A percentile compares a stretch with the other conserved stretches of the same genome.
Conservation (phyloP, 2,113 vertebrate species). For the Petrocephalus zakoni region DNA sequence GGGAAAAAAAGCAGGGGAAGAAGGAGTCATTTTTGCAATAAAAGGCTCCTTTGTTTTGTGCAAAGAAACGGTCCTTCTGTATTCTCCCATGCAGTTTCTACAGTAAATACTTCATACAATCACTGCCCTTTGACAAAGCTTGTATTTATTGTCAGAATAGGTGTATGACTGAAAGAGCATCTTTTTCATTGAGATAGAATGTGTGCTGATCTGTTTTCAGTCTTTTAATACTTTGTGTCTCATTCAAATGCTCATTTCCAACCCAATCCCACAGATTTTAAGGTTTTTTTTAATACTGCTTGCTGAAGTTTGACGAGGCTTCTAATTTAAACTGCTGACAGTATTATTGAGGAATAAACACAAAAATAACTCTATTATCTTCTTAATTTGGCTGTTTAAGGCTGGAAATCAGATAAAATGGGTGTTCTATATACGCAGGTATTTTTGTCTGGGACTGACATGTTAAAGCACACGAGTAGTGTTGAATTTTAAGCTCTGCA, state of each 20-base stretch:
- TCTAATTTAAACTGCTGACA: neutral
- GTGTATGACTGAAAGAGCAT: neutral
- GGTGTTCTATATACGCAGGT: neutral
- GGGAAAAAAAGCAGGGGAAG: slow-evolving; percentile 13
- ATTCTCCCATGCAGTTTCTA: slow-evolving; percentile 25
- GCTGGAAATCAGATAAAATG: neutral
- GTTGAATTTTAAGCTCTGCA: neutral
- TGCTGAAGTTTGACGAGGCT: neutral
- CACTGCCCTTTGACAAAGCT: slow-evolving; percentile 4
- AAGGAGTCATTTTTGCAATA: slow-evolving; percentile 38
- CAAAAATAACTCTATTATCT: neutral
- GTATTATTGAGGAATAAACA: neutral
- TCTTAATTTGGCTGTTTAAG: neutral
- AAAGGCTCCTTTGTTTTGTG: slow-evolving; percentile 40
- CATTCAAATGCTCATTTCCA: neutral
- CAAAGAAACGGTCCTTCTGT: slow-evolving; percentile 32
- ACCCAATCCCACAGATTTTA: neutral
- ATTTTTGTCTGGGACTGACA: neutral
- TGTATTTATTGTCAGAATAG: slow-evolving; percentile 1
- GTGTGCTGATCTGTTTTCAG: neutral
- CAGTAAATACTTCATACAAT: neutral
- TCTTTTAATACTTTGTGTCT: neutral
- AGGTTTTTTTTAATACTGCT: neutral
- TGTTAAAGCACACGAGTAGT: neutral
- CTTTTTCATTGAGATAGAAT: neutral